Base-by-base conservation (phyloP, 2,888 invertebrate species). In the Heteropelma amictum region DNA sequence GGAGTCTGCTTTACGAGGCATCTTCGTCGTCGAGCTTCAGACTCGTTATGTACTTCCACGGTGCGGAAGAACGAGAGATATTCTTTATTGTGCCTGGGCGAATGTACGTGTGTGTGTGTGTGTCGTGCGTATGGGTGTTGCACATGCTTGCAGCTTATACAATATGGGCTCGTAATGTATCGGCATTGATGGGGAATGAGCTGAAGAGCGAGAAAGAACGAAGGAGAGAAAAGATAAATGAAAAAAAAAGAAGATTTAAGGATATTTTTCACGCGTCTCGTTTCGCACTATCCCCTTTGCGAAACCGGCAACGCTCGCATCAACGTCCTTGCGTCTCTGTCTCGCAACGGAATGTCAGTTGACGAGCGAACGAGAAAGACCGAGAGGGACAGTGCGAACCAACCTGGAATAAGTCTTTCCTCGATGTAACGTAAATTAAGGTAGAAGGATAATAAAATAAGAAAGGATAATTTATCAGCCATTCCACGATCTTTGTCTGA, bases 1-100 rank as follows among this genome's bases (percentile, higher is more conserved):
- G 67, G 73, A 70, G 67, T 23, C 63, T 67, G 68, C 67, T 77
- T 76, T 75, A 76, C 72, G 76, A 72, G 72, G 69, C 53, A 68
- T 38, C 67, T 49, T 38, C 70, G 70, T 61, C 67, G 70, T 42
- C 40, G 38, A 35, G 47, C 58, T 54, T 35, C 26, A 49, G 61
- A 12, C 71, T 75, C 61, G 64, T 64, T 67, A 35, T 64, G 19
- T 63, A 49, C 47, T 42, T 53, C 17, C 40, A 40, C 19, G 19
- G 10, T 10, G 51, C 12, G 14, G 23, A 38, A 8, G 21, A 38
- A 21, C 38, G 38, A 56, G 35, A 56, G 33, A 42, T 40, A 40
- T 40, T 40, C 28, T 23, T 21, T 38, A 14, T 49, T 21, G 14
- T 40, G 6, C 14, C n/a, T 17, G 7, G n/a, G 6, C 7, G 5